These are phyloP conservation scores for Characodon lateralis DNA, from an alignment of 2,797 vertebrate species.

Conservation along the genomic window DNA sequence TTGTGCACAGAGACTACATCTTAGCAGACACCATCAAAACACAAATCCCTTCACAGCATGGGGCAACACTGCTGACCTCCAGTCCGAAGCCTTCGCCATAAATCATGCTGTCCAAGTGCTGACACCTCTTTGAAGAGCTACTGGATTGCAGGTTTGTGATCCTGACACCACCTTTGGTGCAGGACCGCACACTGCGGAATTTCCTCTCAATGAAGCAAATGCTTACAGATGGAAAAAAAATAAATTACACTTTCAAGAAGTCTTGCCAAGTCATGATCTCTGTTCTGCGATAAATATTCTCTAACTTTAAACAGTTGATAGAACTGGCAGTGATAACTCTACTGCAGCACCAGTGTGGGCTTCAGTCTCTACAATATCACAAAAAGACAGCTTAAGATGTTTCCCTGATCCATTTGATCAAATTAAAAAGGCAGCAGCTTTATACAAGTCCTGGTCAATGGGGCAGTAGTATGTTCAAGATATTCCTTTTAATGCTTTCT, in stretches of 20 bases:
- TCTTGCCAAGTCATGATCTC: constrained; percentile 1
- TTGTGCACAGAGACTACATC: background rate
- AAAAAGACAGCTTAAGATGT: background rate
- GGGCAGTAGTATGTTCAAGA: background rate
- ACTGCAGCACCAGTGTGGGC: background rate
- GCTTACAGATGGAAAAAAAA: background rate
- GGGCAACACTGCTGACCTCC: constrained; percentile 1
- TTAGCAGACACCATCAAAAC: background rate
- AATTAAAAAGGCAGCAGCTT: background rate
- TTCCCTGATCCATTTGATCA: constrained; percentile 1
- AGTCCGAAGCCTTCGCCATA: background rate
- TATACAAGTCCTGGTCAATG: constrained; percentile 4
- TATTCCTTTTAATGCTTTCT: background rate
- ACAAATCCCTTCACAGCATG: background rate
- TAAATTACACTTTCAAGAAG: background rate
- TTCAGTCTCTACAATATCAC: background rate
- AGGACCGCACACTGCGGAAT: background rate
- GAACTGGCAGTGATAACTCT: constrained; percentile 1
- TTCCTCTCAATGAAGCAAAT: background rate
- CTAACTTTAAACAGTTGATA: background rate
- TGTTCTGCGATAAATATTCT: background rate
- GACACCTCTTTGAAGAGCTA: constrained; percentile 4
- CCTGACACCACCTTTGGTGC: constrained; percentile 1
- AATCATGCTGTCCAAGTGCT: constrained; percentile 12
- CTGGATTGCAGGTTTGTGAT: constrained; percentile 4